Conservation (phyloP, 2,888 invertebrate species). For the Watsonalla binaria region DNA sequence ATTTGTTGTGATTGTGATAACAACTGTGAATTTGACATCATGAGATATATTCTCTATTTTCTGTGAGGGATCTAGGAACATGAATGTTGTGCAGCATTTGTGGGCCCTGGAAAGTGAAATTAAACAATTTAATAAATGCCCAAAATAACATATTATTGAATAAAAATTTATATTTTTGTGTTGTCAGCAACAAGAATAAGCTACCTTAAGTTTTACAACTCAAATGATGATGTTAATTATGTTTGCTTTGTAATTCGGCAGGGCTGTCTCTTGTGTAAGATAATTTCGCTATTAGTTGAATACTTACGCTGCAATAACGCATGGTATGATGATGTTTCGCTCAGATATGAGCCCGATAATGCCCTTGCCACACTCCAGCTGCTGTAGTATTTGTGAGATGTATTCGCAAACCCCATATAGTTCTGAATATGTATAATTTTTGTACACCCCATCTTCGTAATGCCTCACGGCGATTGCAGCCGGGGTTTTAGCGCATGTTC, state of each 20-base stretch:
- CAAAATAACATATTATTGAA: not conserved
- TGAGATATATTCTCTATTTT: conserved; percentile 39
- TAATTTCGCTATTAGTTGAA: not conserved
- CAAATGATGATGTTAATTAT: too few relatives aligned
- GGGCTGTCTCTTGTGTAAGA: too few relatives aligned
- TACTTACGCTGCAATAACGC: conserved; percentile 77
- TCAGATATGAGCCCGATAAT: conserved; percentile 69
- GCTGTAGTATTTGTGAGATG: conserved; percentile 60
- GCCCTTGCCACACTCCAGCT: conserved; percentile 51
- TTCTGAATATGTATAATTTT: conserved; percentile 63
- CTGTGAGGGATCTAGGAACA: conserved; percentile 66
- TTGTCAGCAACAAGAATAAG: too few relatives aligned
- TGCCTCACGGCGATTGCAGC: conserved; percentile 53
- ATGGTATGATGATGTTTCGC: conserved; percentile 73
- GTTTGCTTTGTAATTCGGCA: too few relatives aligned
- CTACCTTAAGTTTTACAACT: too few relatives aligned
- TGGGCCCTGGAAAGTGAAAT: conserved; percentile 65
- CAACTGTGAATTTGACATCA: conserved; percentile 44
- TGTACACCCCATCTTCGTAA: conserved; percentile 46
- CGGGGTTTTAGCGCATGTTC: conserved; percentile 55
- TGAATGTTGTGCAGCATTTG: conserved; percentile 70
- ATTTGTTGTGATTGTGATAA: conserved; percentile 46
- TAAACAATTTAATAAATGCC: not conserved
- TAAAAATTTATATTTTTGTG: not conserved
- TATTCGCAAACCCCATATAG: conserved; percentile 68